These are phyloP conservation scores for Poecilia velifera DNA, from an alignment of 2,797 vertebrate genomes.

Conservation along the genomic window DNA sequence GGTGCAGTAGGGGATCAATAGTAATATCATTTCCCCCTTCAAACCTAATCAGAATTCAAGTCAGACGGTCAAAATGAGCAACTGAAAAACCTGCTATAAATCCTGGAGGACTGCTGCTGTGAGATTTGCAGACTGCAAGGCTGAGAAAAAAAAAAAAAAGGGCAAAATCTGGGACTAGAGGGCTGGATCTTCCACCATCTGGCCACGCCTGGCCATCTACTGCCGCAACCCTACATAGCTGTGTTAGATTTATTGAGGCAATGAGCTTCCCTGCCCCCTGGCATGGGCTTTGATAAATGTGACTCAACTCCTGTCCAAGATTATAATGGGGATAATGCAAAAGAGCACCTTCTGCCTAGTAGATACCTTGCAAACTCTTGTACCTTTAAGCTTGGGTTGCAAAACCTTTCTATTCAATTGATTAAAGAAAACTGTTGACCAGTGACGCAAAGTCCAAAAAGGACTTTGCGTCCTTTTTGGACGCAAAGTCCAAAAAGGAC, in stretches of 20 bases:
- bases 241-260: constrained; percentile 80
- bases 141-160: constrained; percentile 32
- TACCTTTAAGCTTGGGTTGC: constrained; percentile 9
- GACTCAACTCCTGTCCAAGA: constrained; percentile 76
- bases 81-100: constrained; percentile 52
- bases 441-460: constrained; percentile 5
- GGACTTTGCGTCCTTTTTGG: too few species aligned
- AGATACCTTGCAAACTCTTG: constrained; percentile 31
- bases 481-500: not conserved
- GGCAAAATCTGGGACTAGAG: constrained; percentile 62
- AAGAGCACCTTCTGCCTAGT: constrained; percentile 71
- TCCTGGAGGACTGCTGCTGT: constrained; percentile 42
- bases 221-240: constrained; percentile 60
- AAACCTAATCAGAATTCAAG: constrained; percentile 47
- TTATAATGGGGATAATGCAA: constrained; percentile 79
- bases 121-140: constrained; percentile 49
- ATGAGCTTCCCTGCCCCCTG: constrained; percentile 73
- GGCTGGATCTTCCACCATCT: constrained; percentile 75
- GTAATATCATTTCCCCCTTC: constrained; percentile 38
- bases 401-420: constrained; percentile 18
- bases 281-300: constrained; percentile 80
- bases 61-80: constrained; percentile 48
- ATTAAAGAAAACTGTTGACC: constrained; percentile 11
- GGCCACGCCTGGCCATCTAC: constrained; percentile 68
- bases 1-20: constrained; percentile 35